Conservation (phyloP, 2,888 invertebrate species). For the Atrina japonica region DNA sequence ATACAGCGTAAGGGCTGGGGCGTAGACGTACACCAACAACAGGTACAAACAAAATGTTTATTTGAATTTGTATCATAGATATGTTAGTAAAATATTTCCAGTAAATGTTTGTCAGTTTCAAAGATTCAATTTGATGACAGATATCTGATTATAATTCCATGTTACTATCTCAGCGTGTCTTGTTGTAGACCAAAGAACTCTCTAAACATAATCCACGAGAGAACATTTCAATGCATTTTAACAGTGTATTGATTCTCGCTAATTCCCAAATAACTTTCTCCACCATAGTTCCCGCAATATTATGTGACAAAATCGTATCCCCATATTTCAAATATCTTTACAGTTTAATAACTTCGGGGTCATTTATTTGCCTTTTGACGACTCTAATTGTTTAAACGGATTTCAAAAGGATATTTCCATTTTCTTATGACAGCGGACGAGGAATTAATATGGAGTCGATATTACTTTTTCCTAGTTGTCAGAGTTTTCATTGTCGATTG, state of each 20-base stretch:
- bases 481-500: constrained; percentile 17
- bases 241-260: neutral
- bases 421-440: constrained; percentile 14
- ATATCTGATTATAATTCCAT: no score
- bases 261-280: constrained; percentile 24
- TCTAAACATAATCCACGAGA: no score
- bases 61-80: no score
- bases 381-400: constrained; percentile 27
- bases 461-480: constrained; percentile 27
- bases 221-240: no score
- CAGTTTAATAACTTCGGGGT: constrained; percentile 27
- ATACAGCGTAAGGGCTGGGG: no score
- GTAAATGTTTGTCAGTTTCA: no score
- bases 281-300: constrained; percentile 21
- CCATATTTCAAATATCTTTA: constrained; percentile 22
- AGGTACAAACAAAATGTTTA: no score
- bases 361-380: constrained; percentile 36
- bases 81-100: no score
- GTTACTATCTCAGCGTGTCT: no score
- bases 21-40: no score
- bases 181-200: no score
- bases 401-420: constrained; percentile 21
- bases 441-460: constrained; percentile 32
- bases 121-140: no score
- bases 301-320: constrained; percentile 30